Conservation (phyloP, 2,113 vertebrate species). For the Takifugu bimaculatus region DNA sequence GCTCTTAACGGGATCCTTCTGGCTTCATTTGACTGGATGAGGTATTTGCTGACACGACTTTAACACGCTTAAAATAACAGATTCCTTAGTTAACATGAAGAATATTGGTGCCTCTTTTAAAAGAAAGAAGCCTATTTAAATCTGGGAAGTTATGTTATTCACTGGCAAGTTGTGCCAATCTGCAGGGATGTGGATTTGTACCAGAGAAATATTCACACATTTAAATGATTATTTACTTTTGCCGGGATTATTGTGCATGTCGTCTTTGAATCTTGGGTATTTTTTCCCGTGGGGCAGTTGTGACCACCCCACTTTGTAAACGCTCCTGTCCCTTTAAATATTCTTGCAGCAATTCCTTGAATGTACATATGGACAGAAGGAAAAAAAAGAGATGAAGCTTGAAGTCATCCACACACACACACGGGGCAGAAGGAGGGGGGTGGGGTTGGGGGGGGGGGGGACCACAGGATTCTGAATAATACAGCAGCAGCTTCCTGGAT, state of each 20-base stretch:
- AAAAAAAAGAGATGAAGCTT: constrained; percentile 61
- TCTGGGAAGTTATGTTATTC: too few relatives aligned
- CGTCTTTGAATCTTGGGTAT: neutral
- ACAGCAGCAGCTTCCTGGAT: constrained; percentile 61
- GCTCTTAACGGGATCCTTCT: too few relatives aligned
- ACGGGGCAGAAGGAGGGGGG: constrained; percentile 2
- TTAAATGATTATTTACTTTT: too few relatives aligned
- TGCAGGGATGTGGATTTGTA: too few relatives aligned
- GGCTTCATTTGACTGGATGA: too few relatives aligned
- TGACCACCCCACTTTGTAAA: constrained; percentile 10
- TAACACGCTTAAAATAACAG: too few relatives aligned
- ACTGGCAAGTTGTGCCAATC: too few relatives aligned
- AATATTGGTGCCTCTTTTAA: neutral
- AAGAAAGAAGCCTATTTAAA: neutral
- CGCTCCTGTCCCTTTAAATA: constrained; percentile 70
- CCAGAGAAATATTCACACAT: too few relatives aligned
- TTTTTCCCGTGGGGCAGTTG: neutral
- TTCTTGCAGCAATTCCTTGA: constrained; percentile 64
- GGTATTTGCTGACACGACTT: too few relatives aligned
- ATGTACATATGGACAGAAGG: constrained; percentile 60
- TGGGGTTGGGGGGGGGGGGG: neutral
- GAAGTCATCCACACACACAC: constrained; percentile 58
- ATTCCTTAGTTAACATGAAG: neutral
- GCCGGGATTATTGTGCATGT: neutral
- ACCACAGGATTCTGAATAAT: constrained; percentile 59